Evolutionary conservation across 2,888 invertebrate species (phyloP).

Genomic region (Rotaria socialis): DNA sequence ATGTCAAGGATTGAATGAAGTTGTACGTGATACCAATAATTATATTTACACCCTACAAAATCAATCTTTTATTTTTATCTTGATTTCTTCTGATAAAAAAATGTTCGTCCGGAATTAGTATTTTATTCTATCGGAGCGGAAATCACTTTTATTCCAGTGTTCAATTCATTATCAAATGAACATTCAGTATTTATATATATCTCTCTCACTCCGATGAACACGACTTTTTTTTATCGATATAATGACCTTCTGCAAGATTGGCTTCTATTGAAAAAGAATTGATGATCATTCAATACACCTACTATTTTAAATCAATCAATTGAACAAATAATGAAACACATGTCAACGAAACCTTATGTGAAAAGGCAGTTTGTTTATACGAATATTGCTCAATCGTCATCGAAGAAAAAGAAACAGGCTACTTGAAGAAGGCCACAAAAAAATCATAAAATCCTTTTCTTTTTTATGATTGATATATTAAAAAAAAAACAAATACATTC

Average conservation of each 20-base stretch:
- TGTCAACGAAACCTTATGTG: background rate
- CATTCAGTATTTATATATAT: background rate
- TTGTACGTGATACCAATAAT: background rate
- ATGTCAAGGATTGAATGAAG: background rate
- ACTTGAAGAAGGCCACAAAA: background rate
- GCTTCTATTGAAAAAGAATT: background rate
- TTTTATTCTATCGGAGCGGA: background rate
- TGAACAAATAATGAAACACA: too few species aligned
- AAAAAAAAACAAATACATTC: background rate
- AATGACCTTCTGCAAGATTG: conserved; percentile 20
- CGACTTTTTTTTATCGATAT: background rate
- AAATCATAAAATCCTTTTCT: background rate
- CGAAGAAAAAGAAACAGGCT: background rate
- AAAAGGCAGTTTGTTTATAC: background rate
- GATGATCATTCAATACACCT: background rate
- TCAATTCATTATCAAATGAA: background rate
- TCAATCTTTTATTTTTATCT: background rate
- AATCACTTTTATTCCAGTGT: background rate
- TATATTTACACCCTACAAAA: background rate
- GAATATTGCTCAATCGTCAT: background rate
- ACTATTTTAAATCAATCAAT: too few species aligned
- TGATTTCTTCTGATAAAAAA: background rate
- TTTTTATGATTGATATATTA: background rate
- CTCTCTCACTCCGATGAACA: background rate
- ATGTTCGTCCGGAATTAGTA: background rate